A percentile compares a stretch with the other conserved stretches of the same genome.
Evolutionary conservation across 2,797 vertebrate genomes (phyloP).

Genomic region (Numenius phaeopus): DNA sequence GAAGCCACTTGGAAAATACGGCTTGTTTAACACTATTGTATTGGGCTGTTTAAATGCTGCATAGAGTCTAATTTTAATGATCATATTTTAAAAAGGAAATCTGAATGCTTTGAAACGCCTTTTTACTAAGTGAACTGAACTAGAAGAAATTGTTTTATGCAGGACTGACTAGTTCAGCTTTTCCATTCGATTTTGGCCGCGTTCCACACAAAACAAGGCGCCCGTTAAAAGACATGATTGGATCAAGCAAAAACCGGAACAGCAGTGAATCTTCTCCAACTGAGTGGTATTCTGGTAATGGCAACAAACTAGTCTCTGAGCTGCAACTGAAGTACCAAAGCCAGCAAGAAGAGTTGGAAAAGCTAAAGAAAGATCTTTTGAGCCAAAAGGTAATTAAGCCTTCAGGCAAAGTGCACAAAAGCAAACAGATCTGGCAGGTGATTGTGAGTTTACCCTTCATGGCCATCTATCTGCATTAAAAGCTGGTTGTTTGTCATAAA

Average conservation of each 20-base stretch:
- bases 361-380: constrained; percentile 87
- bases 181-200: constrained; percentile 90
- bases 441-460: not conserved
- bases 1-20: not conserved
- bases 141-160: constrained; percentile 34
- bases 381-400: constrained; percentile 88
- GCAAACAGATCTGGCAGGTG: not conserved
- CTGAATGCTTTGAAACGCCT: not conserved
- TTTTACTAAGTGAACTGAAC: constrained; percentile 14
- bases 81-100: not conserved
- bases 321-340: constrained; percentile 86
- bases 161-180: constrained; percentile 84
- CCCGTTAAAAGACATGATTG: constrained; percentile 85
- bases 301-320: constrained; percentile 77
- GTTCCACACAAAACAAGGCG: constrained; percentile 82
- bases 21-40: not conserved
- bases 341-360: constrained; percentile 90
- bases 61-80: not conserved
- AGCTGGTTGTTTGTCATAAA: not conserved
- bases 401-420: not conserved
- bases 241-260: constrained; percentile 77
- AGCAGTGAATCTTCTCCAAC: constrained; percentile 76
- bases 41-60: not conserved
- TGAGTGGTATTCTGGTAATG: constrained; percentile 77
- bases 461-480: not conserved